Base-by-base conservation (phyloP, 1,140 invertebrate species). In the Panagrolaimus sp. region DNA sequence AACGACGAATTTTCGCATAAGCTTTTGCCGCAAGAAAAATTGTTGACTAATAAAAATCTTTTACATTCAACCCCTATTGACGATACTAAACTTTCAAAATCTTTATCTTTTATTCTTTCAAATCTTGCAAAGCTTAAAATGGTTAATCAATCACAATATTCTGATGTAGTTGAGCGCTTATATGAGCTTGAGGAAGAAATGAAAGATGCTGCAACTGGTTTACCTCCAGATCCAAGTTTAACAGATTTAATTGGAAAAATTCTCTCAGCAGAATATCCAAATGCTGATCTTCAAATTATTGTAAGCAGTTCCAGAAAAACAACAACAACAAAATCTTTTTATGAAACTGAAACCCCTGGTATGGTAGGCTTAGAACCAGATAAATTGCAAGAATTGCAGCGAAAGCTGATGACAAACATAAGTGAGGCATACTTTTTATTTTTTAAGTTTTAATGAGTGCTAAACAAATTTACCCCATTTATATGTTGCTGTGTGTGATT, bases 321-420 rank as follows among this genome's bases (percentile, higher is more conserved):
- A 2, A 82, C 76, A 23, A 81, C 80, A 4, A 79, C 81, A n/a
- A 82, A 78, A 65, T 82, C 78, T 25, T 73, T 74, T 66, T 82
- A 82, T 57, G 80, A 82, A 48, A 81, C 80, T 31, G 80, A 82
- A 67, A 82, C 81, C 20, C 80, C 81, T 4, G 80, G 77, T 42
- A 82, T 82, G 80, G 75, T 77, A 45, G 75, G 73, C 3, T 66
- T 83, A 38, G 75, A 75, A 16, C 16, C 66, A 5, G 80, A 76
- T 2, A 68, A 82, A 45, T 68, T 81, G 23, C 65, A 67, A 20
- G 73, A 79, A 61, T 71, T 81, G 23, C 79, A 81, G 31, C 65
- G 70, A 51, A 75, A 81, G 63, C 65, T 81, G 62, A 79, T 81
- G 65, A 70, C 70, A 13, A 78, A 78, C 66, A 73, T 81, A 42